Base-by-base conservation (phyloP, 2,113 vertebrate genomes). In the Grallaria varia region DNA sequence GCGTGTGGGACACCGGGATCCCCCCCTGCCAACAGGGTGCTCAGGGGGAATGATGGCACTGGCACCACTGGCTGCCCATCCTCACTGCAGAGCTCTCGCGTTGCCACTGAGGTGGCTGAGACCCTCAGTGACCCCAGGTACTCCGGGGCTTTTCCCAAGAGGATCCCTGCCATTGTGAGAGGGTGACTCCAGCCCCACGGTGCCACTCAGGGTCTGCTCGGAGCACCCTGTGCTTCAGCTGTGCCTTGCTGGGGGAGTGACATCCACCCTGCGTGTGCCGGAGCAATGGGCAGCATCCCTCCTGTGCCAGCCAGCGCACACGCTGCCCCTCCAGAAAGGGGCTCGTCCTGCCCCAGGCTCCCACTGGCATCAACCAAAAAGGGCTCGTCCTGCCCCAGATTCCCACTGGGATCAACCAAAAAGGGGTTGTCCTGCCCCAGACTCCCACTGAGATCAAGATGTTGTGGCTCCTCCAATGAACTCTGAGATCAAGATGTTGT, bases 301-400 rank as follows among this genome's bases (percentile, higher is more conserved):
- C 31, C n/a, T 8, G 1, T 1, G 9, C 10, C 50, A 37, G 31
- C 58, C 14, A 17, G 9, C 5, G 4, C 64, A 19, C 19, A 18
- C 0, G 0, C 10, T 33, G 8, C 6, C 18, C 33, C 9, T 71
- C 53, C 79, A 15, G 4, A 62, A 58, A 28, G 21, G 1, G 17
- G 39, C 42, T 75, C 13, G 0, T 75, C 63, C 33, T 71, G 23
- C 30, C 11, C 47, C 30, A 33, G 9, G 3, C 25, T 85, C 86
- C 35, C 30, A 0, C 37, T 11, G 59, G 44, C 49, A 84, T 73
- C 49, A 39, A 27, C 0, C n/a, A n/a, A n/a, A n/a, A n/a, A n/a
- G n/a, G n/a, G n/a, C n/a, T n/a, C n/a, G n/a, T n/a, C n/a, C n/a
- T n/a, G n/a, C n/a, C n/a, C n/a, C n/a, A n/a, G n/a, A n/a, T n/a